Percentiles rank a stretch among this genome's conserved stretches.
Evolutionary conservation across 2,888 invertebrate species (phyloP).

Genomic region (Eutolmus rufibarbis): DNA sequence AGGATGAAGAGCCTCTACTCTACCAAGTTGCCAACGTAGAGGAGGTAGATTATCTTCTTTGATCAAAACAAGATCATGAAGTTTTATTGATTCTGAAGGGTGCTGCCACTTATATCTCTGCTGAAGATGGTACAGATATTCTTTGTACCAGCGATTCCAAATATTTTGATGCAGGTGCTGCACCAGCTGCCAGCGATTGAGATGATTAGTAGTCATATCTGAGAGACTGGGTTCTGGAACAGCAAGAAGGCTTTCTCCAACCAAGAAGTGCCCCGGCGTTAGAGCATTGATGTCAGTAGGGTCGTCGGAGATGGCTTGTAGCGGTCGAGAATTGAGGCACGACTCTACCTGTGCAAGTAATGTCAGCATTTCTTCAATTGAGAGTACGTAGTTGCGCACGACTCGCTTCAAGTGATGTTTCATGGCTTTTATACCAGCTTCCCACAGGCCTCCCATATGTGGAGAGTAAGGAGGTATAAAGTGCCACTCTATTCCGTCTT

Average conservation of each 20-base stretch:
- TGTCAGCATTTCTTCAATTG: conserved; percentile 16
- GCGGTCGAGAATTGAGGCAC: too few species aligned
- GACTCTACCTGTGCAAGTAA: too few species aligned
- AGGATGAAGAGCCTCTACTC: not conserved
- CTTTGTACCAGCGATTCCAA: not conserved
- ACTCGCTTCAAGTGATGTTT: not conserved
- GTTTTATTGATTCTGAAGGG: not conserved
- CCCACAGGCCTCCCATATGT: not conserved
- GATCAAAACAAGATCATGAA: not conserved
- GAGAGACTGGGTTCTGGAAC: too few species aligned
- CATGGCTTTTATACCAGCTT: too few species aligned
- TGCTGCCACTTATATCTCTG: conserved; percentile 1
- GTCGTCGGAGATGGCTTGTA: too few species aligned
- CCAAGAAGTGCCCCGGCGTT: too few species aligned
- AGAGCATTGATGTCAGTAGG: too few species aligned
- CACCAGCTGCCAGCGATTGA: too few species aligned
- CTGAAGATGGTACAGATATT: not conserved
- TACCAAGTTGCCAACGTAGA: not conserved
- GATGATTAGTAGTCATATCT: too few species aligned
- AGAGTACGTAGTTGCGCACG: not conserved
- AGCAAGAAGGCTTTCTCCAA: too few species aligned
- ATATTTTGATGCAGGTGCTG: too few species aligned
- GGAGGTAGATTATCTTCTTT: not conserved
- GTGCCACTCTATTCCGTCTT: not conserved
- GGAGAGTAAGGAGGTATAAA: not conserved